phyloP scores from a whole-genome alignment of 2,797 vertebrate genomes.

The Cynopterus sphinx region DNA sequence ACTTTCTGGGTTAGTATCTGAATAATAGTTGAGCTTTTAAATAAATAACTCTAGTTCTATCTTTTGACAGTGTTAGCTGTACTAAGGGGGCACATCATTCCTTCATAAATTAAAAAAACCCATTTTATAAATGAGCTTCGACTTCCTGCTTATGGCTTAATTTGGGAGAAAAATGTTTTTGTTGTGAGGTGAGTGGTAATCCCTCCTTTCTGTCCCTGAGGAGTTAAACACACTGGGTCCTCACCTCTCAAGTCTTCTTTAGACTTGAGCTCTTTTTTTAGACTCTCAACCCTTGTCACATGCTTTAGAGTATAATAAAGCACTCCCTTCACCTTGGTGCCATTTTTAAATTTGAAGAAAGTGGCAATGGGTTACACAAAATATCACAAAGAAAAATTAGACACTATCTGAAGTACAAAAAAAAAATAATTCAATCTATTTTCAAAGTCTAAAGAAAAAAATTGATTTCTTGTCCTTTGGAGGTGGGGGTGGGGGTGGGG shows the following conservation, averaged over 20 bases:
- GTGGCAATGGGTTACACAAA: neutral
- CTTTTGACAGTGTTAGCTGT: neutral
- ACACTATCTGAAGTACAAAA: neutral
- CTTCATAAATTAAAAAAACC: neutral
- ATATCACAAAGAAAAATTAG: slow-evolving; percentile 49
- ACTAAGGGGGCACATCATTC: neutral
- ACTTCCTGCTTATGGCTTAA: neutral
- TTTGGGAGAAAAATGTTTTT: neutral
- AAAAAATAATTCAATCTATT: neutral
- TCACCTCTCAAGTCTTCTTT: neutral
- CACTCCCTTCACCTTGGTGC: neutral
- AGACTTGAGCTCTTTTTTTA: neutral
- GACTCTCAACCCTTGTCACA: neutral
- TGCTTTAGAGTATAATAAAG: neutral
- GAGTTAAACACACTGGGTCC: neutral
- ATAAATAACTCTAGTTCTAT: neutral
- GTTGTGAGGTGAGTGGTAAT: neutral
- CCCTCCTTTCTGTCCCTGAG: neutral
- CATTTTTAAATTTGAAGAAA: slow-evolving; percentile 34
- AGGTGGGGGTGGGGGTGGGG: too few species aligned
- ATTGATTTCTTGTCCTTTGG: neutral
- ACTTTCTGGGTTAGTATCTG: neutral
- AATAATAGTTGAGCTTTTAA: neutral
- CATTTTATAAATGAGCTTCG: neutral
- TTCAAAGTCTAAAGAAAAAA: slow-evolving; percentile 49